Conservation (phyloP, 2,113 vertebrate genomes). For the Pandion haliaetus region DNA sequence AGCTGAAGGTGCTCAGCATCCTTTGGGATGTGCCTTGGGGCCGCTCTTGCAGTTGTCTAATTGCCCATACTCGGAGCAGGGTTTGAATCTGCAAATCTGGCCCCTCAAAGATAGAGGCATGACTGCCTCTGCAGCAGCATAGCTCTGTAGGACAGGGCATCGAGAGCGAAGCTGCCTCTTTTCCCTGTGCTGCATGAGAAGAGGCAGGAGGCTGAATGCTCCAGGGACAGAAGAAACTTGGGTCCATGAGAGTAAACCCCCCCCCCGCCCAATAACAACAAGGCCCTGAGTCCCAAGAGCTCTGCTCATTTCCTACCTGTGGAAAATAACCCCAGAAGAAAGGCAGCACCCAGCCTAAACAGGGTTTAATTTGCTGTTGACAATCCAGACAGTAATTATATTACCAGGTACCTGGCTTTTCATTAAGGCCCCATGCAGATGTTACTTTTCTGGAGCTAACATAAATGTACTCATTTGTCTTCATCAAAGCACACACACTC, state of each 20-base stretch:
- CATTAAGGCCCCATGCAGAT: neutral
- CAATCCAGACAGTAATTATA: neutral
- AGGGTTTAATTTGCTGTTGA: neutral
- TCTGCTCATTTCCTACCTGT: neutral
- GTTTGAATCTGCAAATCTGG: neutral
- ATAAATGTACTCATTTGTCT: neutral
- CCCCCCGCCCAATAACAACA: neutral
- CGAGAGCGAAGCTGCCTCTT: neutral
- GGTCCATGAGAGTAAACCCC: neutral
- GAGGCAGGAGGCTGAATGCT: neutral
- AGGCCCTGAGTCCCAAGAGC: neutral
- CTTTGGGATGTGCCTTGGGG: accelerated
- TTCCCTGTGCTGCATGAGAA: neutral
- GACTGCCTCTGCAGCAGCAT: neutral
- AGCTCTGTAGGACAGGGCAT: neutral
- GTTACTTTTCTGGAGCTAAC: neutral
- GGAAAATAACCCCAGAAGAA: neutral
- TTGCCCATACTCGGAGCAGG: neutral
- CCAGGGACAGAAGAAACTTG: neutral
- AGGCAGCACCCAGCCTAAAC: neutral
- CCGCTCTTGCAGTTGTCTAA: neutral
- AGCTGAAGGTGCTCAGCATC: neutral
- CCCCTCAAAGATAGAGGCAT: neutral
- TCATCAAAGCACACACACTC: neutral
- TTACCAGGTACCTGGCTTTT: neutral